phyloP scores from a whole-genome alignment of 2,888 invertebrate species.

The Epinotia bilunana region DNA sequence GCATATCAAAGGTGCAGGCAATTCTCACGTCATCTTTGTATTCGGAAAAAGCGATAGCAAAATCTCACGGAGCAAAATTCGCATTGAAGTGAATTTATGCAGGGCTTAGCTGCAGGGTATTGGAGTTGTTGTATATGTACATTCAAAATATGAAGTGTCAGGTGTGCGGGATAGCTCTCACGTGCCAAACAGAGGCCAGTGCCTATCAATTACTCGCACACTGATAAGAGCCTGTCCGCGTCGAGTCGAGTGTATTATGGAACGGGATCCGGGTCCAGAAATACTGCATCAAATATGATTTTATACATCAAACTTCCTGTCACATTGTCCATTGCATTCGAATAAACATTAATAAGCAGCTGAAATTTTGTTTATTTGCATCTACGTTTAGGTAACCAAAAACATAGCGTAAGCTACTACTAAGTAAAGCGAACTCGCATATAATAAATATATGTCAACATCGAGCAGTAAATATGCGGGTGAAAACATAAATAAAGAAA shows the following conservation, averaged over 20 bases:
- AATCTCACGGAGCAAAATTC: constrained; percentile 15
- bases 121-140: neutral
- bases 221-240: constrained; percentile 25
- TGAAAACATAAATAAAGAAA: no score
- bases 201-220: constrained; percentile 24
- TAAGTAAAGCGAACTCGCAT: no score
- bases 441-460: no score
- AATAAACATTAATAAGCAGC: no score
- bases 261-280: neutral
- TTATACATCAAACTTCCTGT: neutral
- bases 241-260: constrained; percentile 11
- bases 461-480: no score
- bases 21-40: constrained; percentile 8
- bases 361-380: no score
- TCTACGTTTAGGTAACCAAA: no score
- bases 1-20: constrained; percentile 26
- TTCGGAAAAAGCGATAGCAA: constrained; percentile 20
- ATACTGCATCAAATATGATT: neutral
- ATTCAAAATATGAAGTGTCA: neutral
- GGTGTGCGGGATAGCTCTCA: neutral
- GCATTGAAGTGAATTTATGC: neutral
- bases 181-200: constrained; percentile 20
- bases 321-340: no score
- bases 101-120: neutral
- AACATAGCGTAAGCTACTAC: no score